A percentile compares a stretch with the other conserved stretches of the same genome.
Evolutionary conservation across 2,113 vertebrate species (phyloP).

Genomic region (Tichodroma muraria): DNA sequence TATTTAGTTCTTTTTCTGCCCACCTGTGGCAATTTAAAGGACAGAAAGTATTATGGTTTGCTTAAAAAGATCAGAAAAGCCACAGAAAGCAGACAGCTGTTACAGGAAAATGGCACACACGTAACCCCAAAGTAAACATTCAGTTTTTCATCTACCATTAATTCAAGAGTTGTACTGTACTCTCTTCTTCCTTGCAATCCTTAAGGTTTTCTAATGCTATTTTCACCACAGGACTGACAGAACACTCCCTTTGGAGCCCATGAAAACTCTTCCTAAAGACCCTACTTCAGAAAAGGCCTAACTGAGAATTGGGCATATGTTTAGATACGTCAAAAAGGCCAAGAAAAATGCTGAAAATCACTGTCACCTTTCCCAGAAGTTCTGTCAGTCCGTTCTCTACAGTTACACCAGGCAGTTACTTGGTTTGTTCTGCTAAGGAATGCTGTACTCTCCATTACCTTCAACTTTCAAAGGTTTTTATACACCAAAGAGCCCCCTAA

Average conservation of each 20-base stretch:
- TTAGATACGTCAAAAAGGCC: background rate
- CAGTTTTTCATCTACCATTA: background rate
- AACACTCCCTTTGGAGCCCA: background rate
- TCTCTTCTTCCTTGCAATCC: background rate
- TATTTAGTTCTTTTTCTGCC: conserved; percentile 98
- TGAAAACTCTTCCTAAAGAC: background rate
- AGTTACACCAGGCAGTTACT: background rate
- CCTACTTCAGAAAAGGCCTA: background rate
- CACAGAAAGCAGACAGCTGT: background rate
- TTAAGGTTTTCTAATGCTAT: background rate
- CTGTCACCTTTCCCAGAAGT: background rate
- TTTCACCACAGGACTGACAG: background rate
- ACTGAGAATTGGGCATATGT: background rate
- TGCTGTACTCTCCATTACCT: background rate
- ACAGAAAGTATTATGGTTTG: conserved; percentile 16
- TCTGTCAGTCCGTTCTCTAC: background rate
- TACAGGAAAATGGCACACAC: background rate
- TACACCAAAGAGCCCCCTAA: background rate
- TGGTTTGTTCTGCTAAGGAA: background rate
- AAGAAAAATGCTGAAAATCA: background rate
- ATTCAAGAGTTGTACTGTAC: background rate
- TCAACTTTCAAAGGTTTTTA: background rate
- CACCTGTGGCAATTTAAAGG: conserved; percentile 78
- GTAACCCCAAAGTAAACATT: background rate
- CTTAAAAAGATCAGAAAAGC: background rate